Conservation (phyloP, 2,888 invertebrate species). For the Phyto melanocephala region DNA sequence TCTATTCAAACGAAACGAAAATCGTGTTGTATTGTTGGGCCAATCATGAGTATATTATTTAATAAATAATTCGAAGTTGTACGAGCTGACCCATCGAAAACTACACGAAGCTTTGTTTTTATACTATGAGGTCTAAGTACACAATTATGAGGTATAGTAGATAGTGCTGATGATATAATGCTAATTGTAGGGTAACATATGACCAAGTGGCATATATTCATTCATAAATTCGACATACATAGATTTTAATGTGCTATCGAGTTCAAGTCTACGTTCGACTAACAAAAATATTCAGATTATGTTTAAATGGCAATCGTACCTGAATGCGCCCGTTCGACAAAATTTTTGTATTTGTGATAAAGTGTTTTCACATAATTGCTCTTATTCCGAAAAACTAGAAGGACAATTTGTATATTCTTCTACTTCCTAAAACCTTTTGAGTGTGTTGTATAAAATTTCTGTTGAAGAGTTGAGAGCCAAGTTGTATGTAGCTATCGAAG, state of each 20-base stretch:
- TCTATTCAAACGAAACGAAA: no score
- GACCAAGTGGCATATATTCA: constrained; percentile 28
- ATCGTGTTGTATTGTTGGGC: no score
- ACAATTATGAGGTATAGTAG: no score
- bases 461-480: not conserved
- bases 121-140: no score
- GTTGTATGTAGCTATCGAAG: not conserved
- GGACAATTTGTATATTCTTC: constrained; percentile 1
- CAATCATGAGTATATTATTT: no score
- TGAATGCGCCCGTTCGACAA: not conserved
- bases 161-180: no score
- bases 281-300: constrained; percentile 29
- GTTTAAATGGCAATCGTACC: constrained; percentile 31
- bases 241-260: constrained; percentile 12
- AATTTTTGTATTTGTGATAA: not conserved
- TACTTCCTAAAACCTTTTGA: constrained; percentile 36
- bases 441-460: not conserved
- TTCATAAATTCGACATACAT: constrained; percentile 23
- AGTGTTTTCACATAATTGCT: constrained; percentile 30
- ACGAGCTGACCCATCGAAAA: no score
- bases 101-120: no score
- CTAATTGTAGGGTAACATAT: constrained; percentile 13
- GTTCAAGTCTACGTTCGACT: constrained; percentile 36
- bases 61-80: no score
- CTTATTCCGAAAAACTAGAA: not conserved